phyloP scores from a whole-genome alignment of 2,797 vertebrate genomes.

The Cynopterus sphinx region DNA sequence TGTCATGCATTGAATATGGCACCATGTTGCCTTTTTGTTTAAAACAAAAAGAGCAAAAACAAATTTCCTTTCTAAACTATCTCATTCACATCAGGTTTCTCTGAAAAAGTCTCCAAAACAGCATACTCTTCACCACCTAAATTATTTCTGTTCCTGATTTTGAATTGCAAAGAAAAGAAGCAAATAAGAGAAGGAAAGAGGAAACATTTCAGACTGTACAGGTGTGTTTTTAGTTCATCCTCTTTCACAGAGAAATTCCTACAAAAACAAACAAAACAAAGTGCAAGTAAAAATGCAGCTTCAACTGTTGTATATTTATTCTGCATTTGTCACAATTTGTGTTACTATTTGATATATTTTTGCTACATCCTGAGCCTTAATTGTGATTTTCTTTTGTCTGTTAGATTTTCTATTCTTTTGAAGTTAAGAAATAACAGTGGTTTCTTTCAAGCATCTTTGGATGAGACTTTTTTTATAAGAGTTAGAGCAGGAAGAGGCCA shows the following conservation, averaged over 20 bases:
- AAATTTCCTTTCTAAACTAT: not conserved
- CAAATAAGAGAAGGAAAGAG: not conserved
- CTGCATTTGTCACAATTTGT: not conserved
- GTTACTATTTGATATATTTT: not conserved
- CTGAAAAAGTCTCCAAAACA: not conserved
- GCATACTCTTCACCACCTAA: not conserved
- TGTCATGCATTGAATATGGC: accelerated
- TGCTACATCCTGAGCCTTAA: not conserved
- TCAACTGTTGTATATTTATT: not conserved
- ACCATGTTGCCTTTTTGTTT: not conserved
- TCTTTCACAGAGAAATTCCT: not conserved
- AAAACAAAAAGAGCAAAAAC: not conserved
- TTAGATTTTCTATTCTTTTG: conserved; percentile 65
- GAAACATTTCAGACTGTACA: not conserved
- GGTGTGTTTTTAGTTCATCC: not conserved
- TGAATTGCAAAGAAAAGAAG: not conserved
- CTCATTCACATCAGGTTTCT: not conserved
- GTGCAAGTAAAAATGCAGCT: not conserved
- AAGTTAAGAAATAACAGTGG: conserved; percentile 63
- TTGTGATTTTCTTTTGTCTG: conserved; percentile 14
- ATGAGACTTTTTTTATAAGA: conserved; percentile 41
- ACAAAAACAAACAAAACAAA: not conserved
- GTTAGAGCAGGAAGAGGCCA: conserved; percentile 81
- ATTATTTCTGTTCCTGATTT: not conserved
- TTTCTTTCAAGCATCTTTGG: conserved; percentile 74